These are phyloP conservation scores for Cavia aperea DNA, from an alignment of 2,113 vertebrate species.

Conservation along the genomic window DNA sequence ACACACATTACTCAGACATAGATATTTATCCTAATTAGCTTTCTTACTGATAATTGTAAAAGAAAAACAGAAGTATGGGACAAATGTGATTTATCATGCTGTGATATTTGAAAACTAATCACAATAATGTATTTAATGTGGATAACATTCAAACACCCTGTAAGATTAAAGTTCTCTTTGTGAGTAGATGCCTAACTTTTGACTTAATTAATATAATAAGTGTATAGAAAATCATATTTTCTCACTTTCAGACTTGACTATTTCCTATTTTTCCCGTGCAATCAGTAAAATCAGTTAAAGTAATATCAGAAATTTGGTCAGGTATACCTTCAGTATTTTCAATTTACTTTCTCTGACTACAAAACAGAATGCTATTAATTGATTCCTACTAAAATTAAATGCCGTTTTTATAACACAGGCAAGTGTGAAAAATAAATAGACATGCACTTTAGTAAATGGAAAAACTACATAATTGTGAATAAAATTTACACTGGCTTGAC, in stretches of 20 bases:
- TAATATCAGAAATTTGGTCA: neutral
- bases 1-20: neutral
- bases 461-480: neutral
- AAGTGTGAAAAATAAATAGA: neutral
- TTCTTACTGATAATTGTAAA: neutral
- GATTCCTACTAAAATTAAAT: neutral
- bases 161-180: neutral
- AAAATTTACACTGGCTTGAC: neutral
- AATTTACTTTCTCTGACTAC: neutral
- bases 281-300: neutral
- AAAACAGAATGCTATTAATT: neutral
- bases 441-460: neutral
- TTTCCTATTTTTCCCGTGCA: conserved; percentile 7
- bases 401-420: neutral
- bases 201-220: neutral
- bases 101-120: neutral
- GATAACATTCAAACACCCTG: neutral
- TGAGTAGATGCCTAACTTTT: neutral
- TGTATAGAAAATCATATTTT: conserved; percentile 23
- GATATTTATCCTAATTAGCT: neutral
- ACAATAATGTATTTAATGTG: neutral
- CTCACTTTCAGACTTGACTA: neutral
- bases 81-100: neutral
- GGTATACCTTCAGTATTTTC: neutral
- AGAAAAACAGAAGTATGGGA: neutral